phyloP scores from a whole-genome alignment of 2,888 invertebrate genomes.

The Aquatica leii region DNA sequence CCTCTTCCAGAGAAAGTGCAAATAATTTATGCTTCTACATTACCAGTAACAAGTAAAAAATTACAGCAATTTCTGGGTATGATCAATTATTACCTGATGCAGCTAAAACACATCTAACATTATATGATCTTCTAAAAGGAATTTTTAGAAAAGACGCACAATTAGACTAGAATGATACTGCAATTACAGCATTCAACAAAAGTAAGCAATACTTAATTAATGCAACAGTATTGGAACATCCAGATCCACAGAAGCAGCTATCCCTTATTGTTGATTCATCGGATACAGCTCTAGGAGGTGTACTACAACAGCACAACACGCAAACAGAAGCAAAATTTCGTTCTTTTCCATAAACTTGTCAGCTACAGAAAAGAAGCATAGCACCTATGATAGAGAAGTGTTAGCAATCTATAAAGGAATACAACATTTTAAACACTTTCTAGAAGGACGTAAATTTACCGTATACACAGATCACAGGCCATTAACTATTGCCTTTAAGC shows the following conservation, averaged over 20 bases:
- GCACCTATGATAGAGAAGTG: not conserved
- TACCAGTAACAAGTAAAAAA: slow-evolving; percentile 45
- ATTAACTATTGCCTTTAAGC: slow-evolving; percentile 49
- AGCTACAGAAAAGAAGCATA: not conserved
- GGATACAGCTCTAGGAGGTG: slow-evolving; percentile 54
- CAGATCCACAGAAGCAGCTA: slow-evolving; percentile 41
- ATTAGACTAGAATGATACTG: slow-evolving; percentile 26
- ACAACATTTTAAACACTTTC: slow-evolving; percentile 12
- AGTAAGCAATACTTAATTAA: slow-evolving; percentile 19
- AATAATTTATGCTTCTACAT: slow-evolving; percentile 44
- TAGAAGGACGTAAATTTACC: slow-evolving; percentile 19
- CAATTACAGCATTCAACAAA: slow-evolving; percentile 26
- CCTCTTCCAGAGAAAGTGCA: no score
- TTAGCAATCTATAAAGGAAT: slow-evolving; percentile 42
- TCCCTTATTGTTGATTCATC: slow-evolving; percentile 54
- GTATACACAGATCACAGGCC: slow-evolving; percentile 20
- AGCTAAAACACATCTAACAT: slow-evolving; percentile 50
- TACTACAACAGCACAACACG: slow-evolving; percentile 49
- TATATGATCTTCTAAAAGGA: slow-evolving; percentile 44
- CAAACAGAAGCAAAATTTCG: slow-evolving; percentile 43
- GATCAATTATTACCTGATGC: slow-evolving; percentile 49
- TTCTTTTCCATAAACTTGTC: slow-evolving; percentile 54
- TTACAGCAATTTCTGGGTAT: slow-evolving; percentile 50
- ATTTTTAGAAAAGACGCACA: slow-evolving; percentile 42
- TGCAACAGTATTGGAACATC: slow-evolving; percentile 35